These are phyloP conservation scores for Pangasius larnaudii DNA, from an alignment of 2,797 vertebrate species.

Conservation along the genomic window DNA sequence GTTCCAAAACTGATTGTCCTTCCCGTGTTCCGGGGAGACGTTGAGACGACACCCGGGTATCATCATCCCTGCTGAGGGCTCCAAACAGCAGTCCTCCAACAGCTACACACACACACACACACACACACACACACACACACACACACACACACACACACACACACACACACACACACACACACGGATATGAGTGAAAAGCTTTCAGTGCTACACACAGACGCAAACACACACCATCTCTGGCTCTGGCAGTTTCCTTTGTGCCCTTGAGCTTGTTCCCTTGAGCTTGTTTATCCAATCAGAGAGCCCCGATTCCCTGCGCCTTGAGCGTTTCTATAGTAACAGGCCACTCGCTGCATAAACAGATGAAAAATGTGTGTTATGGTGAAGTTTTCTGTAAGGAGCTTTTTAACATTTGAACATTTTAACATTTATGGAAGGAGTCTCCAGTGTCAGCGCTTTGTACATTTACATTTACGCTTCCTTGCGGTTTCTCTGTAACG, in stretches of 20 bases:
- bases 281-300: not conserved
- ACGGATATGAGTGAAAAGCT: too few relatives aligned
- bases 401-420: too few relatives aligned
- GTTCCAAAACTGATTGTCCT: constrained; percentile 86
- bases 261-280: too few relatives aligned
- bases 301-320: not conserved
- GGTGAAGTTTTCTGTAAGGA: too few relatives aligned
- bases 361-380: too few relatives aligned
- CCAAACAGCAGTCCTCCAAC: constrained; percentile 88
- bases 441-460: too few relatives aligned
- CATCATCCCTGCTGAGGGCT: constrained; percentile 83
- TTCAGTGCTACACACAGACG: too few relatives aligned
- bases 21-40: constrained; percentile 81
- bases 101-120: constrained; percentile 72
- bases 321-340: not conserved
- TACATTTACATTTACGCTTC: too few relatives aligned
- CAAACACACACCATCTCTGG: too few relatives aligned
- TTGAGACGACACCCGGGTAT: constrained; percentile 87
- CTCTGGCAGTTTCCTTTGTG: not conserved
- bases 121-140: not conserved
- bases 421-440: too few relatives aligned
- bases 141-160: not conserved
- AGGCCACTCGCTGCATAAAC: too few relatives aligned
- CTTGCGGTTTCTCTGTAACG: too few relatives aligned
- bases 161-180: not conserved